phyloP scores from a whole-genome alignment of 2,888 invertebrate species.

The Sesamia inferens region DNA sequence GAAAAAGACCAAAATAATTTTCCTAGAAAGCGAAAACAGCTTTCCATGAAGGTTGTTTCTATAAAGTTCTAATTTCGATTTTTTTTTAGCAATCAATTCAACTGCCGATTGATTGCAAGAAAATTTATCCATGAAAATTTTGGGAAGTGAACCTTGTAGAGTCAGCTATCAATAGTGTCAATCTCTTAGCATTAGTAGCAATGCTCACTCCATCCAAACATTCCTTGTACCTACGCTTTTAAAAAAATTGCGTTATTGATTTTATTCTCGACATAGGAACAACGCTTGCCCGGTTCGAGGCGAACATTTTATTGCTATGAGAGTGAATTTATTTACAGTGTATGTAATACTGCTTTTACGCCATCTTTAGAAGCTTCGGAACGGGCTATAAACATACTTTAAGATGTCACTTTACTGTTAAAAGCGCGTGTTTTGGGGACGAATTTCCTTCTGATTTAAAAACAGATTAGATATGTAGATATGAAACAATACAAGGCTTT shows the following conservation, averaged over 20 bases:
- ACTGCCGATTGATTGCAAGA: no score
- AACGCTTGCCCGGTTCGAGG: constrained; percentile 53
- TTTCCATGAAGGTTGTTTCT: no score
- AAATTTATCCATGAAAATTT: no score
- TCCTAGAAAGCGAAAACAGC: no score
- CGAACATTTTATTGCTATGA: constrained; percentile 70
- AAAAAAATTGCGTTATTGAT: no score
- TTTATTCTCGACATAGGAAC: constrained; percentile 34
- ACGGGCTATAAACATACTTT: constrained; percentile 65
- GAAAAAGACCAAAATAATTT: no score
- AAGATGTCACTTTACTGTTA: constrained; percentile 62
- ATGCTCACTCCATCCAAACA: no score
- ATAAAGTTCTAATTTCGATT: no score
- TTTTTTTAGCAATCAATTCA: no score
- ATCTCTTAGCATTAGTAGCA: constrained; percentile 16
- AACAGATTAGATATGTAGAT: constrained; percentile 36
- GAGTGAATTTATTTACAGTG: constrained; percentile 74
- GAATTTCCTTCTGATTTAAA: constrained; percentile 35
- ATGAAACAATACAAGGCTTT: constrained; percentile 16
- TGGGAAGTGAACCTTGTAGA: no score
- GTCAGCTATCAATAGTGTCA: background rate
- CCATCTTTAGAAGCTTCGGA: constrained; percentile 58
- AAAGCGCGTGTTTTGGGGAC: constrained; percentile 45
- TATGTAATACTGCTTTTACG: constrained; percentile 67
- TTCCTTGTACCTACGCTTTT: no score